Evolutionary conservation across 2,888 invertebrate genomes (phyloP).

Genomic region (Minunthozetes semirufus): DNA sequence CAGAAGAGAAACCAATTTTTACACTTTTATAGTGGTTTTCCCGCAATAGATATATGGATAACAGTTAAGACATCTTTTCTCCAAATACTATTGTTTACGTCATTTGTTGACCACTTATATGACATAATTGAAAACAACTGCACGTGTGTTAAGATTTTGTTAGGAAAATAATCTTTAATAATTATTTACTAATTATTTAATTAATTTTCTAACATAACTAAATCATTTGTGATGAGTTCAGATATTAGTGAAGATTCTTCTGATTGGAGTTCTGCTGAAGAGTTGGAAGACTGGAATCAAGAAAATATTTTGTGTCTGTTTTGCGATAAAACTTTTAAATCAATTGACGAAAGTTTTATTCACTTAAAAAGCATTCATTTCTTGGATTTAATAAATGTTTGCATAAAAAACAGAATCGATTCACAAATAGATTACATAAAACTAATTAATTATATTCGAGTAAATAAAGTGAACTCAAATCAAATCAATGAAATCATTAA

Average conservation of each 20-base stretch:
- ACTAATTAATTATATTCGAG: constrained; percentile 69
- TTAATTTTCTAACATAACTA: too few species aligned
- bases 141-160: neutral
- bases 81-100: too few species aligned
- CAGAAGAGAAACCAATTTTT: too few species aligned
- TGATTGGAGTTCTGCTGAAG: constrained; percentile 26
- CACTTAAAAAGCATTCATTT: constrained; percentile 41
- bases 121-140: too few species aligned
- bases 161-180: too few species aligned
- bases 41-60: too few species aligned
- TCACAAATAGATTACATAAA: constrained; percentile 59
- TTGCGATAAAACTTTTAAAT: constrained; percentile 58
- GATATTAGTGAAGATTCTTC: constrained; percentile 15
- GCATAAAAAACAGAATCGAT: constrained; percentile 56
- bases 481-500: constrained; percentile 35
- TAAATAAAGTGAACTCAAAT: constrained; percentile 37
- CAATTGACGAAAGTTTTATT: constrained; percentile 44
- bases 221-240: too few species aligned
- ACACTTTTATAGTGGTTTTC: too few species aligned
- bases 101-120: too few species aligned
- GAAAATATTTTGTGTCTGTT: constrained; percentile 59
- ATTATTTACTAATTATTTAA: too few species aligned
- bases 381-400: constrained; percentile 50
- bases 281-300: constrained; percentile 18
- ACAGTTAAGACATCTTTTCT: too few species aligned